Conservation (phyloP, 2,113 vertebrate genomes). For the Sorex araneus region DNA sequence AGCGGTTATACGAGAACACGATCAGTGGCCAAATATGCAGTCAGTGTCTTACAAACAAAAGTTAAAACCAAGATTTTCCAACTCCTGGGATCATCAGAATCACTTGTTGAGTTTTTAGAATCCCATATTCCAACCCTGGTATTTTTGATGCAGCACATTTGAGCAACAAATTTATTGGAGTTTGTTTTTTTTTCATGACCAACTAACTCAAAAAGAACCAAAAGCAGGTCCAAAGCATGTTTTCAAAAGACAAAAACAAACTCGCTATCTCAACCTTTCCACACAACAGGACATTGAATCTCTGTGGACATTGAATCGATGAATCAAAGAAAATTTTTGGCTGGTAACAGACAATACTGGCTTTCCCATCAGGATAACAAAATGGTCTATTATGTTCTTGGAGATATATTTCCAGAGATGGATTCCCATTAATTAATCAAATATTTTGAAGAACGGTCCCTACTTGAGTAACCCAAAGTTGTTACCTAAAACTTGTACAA, state of each 20-base stretch:
- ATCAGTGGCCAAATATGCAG: not conserved
- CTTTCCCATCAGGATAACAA: not conserved
- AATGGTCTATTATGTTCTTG: slow-evolving; percentile 17
- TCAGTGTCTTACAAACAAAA: slow-evolving; percentile 25
- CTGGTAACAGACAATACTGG: slow-evolving; percentile 55
- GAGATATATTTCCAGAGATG: slow-evolving; percentile 36
- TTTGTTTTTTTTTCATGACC: not conserved
- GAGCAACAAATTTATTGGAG: slow-evolving; percentile 13
- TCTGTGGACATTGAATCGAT: slow-evolving; percentile 55
- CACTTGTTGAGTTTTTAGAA: not conserved
- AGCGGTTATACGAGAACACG: not conserved
- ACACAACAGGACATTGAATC: slow-evolving; percentile 37
- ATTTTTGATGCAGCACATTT: slow-evolving; percentile 22
- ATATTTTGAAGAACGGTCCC: not conserved
- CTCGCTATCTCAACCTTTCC: not conserved
- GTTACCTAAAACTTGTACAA: not conserved
- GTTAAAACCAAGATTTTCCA: slow-evolving; percentile 15
- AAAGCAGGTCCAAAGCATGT: not conserved
- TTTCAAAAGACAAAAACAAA: slow-evolving; percentile 29
- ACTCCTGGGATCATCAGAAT: not conserved
- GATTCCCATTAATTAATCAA: slow-evolving; percentile 51
- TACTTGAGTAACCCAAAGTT: not conserved
- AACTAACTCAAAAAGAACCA: slow-evolving; percentile 4
- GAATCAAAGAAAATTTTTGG: slow-evolving; percentile 68
- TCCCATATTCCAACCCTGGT: not conserved